Evolutionary conservation across 2,797 vertebrate genomes (phyloP).

Genomic region (Micropoecilia bifurca): DNA sequence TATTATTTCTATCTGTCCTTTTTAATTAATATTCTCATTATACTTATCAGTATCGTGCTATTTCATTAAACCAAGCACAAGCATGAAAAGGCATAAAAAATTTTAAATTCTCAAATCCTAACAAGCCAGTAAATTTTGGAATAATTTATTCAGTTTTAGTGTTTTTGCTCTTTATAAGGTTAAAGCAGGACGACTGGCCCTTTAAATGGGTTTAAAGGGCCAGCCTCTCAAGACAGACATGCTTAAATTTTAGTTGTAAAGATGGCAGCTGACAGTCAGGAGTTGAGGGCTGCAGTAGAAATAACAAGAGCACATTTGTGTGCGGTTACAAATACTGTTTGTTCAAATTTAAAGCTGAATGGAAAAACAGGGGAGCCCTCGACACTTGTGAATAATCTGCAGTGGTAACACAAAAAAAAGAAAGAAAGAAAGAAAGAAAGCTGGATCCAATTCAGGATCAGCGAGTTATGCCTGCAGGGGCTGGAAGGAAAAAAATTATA

Average conservation of each 20-base stretch:
- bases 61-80: not conserved
- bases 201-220: not conserved
- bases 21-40: not conserved
- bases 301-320: conserved; percentile 17
- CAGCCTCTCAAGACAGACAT: not conserved
- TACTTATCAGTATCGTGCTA: not conserved
- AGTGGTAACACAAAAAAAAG: conserved; percentile 9
- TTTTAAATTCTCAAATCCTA: not conserved
- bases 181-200: not conserved
- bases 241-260: not conserved
- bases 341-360: not conserved
- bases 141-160: not conserved
- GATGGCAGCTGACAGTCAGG: not conserved
- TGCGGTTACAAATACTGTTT: not conserved
- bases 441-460: conserved; percentile 12
- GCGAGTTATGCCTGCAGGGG: conserved; percentile 13
- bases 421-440: not conserved
- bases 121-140: not conserved
- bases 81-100: not conserved
- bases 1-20: not conserved
- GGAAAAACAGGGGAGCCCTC: not conserved
- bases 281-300: not conserved
- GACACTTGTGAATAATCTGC: conserved; percentile 12
- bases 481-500: conserved; percentile 13
- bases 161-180: not conserved